These are phyloP conservation scores for Brachyrhaphis roseni DNA, from an alignment of 2,797 vertebrate genomes.

Conservation along the genomic window DNA sequence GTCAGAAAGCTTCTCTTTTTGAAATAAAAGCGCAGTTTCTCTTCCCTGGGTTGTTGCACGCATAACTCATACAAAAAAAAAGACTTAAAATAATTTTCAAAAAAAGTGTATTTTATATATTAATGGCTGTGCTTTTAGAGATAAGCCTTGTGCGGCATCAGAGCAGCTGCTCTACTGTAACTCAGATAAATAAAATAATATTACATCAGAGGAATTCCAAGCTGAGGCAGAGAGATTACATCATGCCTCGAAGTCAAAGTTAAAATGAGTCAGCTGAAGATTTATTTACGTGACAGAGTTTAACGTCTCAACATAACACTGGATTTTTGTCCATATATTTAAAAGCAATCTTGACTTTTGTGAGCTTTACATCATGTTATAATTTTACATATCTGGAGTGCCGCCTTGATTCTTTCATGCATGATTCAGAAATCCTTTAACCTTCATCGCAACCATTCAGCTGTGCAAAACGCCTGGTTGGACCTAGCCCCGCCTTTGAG, in stretches of 20 bases:
- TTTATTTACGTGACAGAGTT: not conserved
- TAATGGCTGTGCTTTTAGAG: constrained; percentile 3
- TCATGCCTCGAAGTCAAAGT: constrained; percentile 3
- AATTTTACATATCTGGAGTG: too few species aligned
- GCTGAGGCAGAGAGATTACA: not conserved
- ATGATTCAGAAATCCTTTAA: too few species aligned
- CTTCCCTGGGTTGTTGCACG: not conserved
- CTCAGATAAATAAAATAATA: constrained; percentile 27
- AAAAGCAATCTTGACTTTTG: too few species aligned
- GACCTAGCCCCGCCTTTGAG: too few species aligned
- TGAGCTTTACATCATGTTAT: too few species aligned
- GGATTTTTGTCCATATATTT: not conserved
- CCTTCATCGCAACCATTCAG: too few species aligned
- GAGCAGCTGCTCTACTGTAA: constrained; percentile 17
- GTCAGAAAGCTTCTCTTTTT: not conserved
- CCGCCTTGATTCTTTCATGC: too few species aligned
- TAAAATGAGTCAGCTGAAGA: not conserved
- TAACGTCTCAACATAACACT: not conserved
- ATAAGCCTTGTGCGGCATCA: constrained; percentile 10
- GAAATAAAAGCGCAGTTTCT: not conserved
- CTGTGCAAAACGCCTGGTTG: too few species aligned
- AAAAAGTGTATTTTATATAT: not conserved
- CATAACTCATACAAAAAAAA: not conserved
- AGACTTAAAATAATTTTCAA: not conserved
- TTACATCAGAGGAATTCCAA: constrained; percentile 25